These are phyloP conservation scores for Mus minutoides DNA, from an alignment of 2,797 vertebrate species.

Conservation along the genomic window DNA sequence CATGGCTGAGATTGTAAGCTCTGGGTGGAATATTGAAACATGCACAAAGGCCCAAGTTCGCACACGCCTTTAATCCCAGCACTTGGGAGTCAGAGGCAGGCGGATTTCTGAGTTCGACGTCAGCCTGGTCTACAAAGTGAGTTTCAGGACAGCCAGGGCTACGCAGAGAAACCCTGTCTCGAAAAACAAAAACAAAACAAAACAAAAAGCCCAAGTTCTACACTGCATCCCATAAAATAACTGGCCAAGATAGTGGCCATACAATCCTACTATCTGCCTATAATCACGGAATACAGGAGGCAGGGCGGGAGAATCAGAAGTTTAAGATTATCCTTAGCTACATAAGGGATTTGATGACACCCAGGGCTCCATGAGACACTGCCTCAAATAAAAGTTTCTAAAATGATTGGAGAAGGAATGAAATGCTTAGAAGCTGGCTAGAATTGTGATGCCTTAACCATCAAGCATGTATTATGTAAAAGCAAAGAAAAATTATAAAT, in stretches of 20 bases:
- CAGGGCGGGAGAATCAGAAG: not conserved
- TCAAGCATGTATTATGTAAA: slow-evolving; percentile 10
- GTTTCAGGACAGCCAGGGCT: no score
- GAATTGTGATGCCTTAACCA: not conserved
- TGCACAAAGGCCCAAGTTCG: not conserved
- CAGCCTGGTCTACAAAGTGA: no score
- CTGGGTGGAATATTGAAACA: not conserved
- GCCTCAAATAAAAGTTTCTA: not conserved
- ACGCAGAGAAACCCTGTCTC: no score
- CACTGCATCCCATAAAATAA: not conserved
- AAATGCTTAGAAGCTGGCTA: not conserved
- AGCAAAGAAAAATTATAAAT: not conserved
- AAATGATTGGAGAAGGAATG: not conserved
- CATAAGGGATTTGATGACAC: not conserved
- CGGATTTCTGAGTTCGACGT: no score
- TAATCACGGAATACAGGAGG: not conserved
- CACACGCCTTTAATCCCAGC: no score
- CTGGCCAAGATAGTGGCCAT: not conserved
- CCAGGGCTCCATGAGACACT: not conserved
- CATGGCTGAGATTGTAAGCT: not conserved
- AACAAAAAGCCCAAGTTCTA: not conserved
- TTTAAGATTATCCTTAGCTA: not conserved
- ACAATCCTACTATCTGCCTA: not conserved
- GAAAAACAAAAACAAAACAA: no score
- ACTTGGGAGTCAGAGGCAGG: no score